Conservation (phyloP, 2,113 vertebrate species). For the Galeopterus variegatus region DNA sequence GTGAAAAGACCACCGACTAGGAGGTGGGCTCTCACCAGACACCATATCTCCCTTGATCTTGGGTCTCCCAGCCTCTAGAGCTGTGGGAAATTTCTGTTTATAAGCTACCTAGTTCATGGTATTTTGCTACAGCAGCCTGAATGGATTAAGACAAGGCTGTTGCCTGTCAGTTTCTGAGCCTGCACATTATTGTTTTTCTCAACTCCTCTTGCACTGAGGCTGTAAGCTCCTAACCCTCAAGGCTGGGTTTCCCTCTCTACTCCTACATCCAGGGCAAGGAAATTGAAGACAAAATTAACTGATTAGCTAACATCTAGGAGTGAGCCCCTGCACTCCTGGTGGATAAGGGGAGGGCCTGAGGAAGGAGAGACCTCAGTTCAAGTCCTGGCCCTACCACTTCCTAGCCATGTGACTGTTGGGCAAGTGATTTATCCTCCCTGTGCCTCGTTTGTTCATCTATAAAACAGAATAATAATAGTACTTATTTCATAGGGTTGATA, state of each 20-base stretch:
- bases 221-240: not conserved
- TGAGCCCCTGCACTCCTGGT: not conserved
- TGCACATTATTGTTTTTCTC: not conserved
- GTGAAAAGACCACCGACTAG: not conserved
- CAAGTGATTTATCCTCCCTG: not conserved
- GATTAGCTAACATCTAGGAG: slow-evolving; percentile 26
- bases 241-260: not conserved
- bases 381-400: not conserved
- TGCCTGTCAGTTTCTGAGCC: slow-evolving; percentile 19
- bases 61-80: not conserved
- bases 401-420: not conserved
- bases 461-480: not conserved
- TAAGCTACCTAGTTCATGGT: not conserved
- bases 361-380: not conserved
- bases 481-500: slow-evolving; percentile 7
- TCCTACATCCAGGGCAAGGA: not conserved
- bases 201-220: not conserved
- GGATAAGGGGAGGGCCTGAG: not conserved
- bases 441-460: slow-evolving; percentile 25
- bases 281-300: not conserved
- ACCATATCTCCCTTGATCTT: not conserved
- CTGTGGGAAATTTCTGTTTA: not conserved
- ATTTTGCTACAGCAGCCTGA: not conserved
- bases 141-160: not conserved
- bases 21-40: not conserved